Base-by-base conservation (phyloP, 92 coral and sea anemone species). In the Montipora capitata region DNA sequence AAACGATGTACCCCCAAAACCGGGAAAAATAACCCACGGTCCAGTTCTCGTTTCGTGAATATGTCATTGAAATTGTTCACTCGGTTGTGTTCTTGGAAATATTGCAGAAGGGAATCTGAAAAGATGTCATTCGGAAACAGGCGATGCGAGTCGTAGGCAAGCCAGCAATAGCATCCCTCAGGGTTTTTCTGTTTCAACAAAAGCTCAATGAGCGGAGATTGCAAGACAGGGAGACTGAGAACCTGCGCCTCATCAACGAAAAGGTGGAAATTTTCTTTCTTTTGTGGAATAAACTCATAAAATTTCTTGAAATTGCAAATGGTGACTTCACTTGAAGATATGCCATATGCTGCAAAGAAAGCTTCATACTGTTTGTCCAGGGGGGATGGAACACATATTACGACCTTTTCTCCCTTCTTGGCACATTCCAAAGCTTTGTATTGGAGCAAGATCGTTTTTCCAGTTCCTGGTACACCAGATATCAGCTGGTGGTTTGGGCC, bases 341-440 rank as follows among this genome's bases (percentile, higher is more conserved):
- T 74, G 63, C 15, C 42, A 16, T 73, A 15, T 44, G 13, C 38
- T n/a, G 10, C 5, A 17, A 74, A 74, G 43, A 74, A 74, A 6
- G 10, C 10, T 16, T 18, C 15, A 11, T 74, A 74, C 5, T 0
- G 40, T 10, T 27, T 20, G 63, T 4, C 8, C 40, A 54, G 64
- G 3, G 18, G 18, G 12, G 41, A 0, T 49, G 79, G 64, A 3
- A 52, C 79, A 74, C 40, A 49, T 12, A 74, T 49, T 3, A 74
- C 12, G 17, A 74, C 79, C 64, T 74, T 54, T 49, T 74, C 79
- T 16, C 41, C 41, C 3, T 17, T 49, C 65, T 20, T 49, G n/a
- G 44, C 79, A 51, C 79, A 74, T 74, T 74, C 79, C 43, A 49
- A 52, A 16, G 79, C 66, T 38, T 51, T 49, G 79, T 49, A 52